A percentile compares a stretch with the other conserved stretches of the same genome.
These are phyloP conservation scores for Anas bernieri DNA, from an alignment of 2,797 vertebrate genomes.

Conservation along the genomic window DNA sequence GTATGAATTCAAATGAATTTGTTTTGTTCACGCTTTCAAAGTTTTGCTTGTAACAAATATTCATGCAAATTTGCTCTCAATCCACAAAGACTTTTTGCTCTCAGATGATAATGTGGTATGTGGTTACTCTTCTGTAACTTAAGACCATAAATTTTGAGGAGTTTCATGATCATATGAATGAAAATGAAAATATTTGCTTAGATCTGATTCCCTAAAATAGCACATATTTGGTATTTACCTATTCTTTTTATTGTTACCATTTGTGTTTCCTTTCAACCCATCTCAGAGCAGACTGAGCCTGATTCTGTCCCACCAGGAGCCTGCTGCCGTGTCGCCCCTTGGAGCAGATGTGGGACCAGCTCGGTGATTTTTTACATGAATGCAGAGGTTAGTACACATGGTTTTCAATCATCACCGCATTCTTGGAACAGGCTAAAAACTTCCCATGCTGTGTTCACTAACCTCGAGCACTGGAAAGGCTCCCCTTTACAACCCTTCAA, in stretches of 20 bases:
- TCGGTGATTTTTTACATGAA: background rate
- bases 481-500: background rate
- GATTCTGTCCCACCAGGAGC: background rate
- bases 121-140: background rate
- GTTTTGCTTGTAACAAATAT: background rate
- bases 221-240: background rate
- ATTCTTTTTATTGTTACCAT: background rate
- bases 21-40: background rate
- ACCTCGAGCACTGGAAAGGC: background rate
- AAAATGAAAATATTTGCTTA: background rate
- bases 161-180: background rate
- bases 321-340: background rate
- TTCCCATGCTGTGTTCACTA: background rate
- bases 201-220: background rate
- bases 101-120: background rate
- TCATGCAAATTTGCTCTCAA: background rate
- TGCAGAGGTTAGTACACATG: background rate
- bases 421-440: background rate
- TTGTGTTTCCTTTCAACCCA: background rate
- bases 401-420: background rate
- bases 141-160: background rate
- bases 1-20: background rate
- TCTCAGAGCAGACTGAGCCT: background rate
- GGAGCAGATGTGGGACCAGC: background rate
- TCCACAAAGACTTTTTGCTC: background rate